Base-by-base conservation (phyloP, 2,113 vertebrate genomes). In the Rana temporaria region DNA sequence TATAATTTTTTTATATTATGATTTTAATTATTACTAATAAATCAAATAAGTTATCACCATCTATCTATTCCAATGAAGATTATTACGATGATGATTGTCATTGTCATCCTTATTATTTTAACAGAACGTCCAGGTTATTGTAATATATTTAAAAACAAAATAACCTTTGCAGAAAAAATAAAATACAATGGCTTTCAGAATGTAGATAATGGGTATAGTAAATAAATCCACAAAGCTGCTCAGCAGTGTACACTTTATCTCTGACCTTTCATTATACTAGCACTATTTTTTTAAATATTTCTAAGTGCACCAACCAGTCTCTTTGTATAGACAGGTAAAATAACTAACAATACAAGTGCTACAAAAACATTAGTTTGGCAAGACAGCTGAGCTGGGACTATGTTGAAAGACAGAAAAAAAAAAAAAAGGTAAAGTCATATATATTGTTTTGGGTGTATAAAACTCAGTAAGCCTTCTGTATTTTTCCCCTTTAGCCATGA, bases 381-480 rank as follows among this genome's bases (percentile, higher is more conserved):
- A 34, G 19, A 22, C 24, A 59, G 63, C 26, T 26, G 32, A 70
- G 42, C 24, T 66, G 38, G 16, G n/a, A 74, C 55, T 7, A 0
- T 84, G 79, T 77, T 38, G 0, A 0, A 66, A 71, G 78, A 4
- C 0, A 0, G 57, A 34, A 65, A 85, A 30, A n/a, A n/a, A 74
- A 22, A 81, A 3, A 68, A 42, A 17, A 73, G 71, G 52, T 19
- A 26, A 85, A n/a, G 90, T 89, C 90, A 89, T 93, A 90, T 92
- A 92, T 90, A 93, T 93, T 93, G 89, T 89, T 91, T 90, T 93
- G 91, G 91, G 89, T 94, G 93, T 91, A 93, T 88, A 89, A 89
- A 88, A 92, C 91, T 87, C 87, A 89, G 86, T 87, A 88, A 86
- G 85, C 89, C 90, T 89, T 89, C 88, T 90, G 90, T 91, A 71